These are phyloP conservation scores for Emmelina monodactyla DNA, from an alignment of 2,888 invertebrate species.

Conservation along the genomic window DNA sequence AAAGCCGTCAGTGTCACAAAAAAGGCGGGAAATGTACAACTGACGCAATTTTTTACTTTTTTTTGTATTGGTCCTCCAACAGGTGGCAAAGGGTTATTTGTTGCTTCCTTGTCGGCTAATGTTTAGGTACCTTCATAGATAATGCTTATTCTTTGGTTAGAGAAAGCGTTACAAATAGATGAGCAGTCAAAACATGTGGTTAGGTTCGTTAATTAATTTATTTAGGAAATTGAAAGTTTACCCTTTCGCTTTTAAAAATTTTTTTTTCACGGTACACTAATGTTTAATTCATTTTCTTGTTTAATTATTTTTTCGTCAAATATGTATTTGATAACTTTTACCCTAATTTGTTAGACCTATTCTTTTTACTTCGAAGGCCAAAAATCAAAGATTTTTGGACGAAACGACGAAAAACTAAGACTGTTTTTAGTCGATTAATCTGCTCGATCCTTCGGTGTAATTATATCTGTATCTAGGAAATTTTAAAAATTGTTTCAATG, in stretches of 20 bases:
- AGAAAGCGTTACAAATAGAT: constrained; percentile 61
- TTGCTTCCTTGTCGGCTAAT: constrained; percentile 35
- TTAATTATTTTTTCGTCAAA: too few relatives aligned
- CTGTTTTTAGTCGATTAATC: background rate
- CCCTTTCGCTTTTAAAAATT: constrained; percentile 22
- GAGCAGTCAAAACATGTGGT: constrained; percentile 55
- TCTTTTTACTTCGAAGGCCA: too few relatives aligned
- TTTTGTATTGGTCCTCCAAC: constrained; percentile 34
- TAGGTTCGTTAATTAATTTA: constrained; percentile 55
- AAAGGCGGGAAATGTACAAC: constrained; percentile 47
- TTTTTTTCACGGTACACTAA: too few relatives aligned
- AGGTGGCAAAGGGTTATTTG: constrained; percentile 47
- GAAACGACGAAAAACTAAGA: too few relatives aligned
- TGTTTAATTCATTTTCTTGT: too few relatives aligned
- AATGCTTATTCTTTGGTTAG: constrained; percentile 33
- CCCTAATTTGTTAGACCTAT: too few relatives aligned
- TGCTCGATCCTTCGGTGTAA: background rate
- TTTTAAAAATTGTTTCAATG: background rate
- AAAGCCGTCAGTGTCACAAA: constrained; percentile 32
- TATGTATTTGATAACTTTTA: too few relatives aligned
- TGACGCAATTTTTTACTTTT: constrained; percentile 32
- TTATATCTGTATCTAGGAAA: background rate
- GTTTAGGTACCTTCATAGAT: constrained; percentile 15
- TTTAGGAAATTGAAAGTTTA: constrained; percentile 56
- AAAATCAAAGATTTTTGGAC: too few relatives aligned